Base-by-base conservation (phyloP, 1,140 invertebrate species). In the honey bee (Apis mellifera) region DNA sequence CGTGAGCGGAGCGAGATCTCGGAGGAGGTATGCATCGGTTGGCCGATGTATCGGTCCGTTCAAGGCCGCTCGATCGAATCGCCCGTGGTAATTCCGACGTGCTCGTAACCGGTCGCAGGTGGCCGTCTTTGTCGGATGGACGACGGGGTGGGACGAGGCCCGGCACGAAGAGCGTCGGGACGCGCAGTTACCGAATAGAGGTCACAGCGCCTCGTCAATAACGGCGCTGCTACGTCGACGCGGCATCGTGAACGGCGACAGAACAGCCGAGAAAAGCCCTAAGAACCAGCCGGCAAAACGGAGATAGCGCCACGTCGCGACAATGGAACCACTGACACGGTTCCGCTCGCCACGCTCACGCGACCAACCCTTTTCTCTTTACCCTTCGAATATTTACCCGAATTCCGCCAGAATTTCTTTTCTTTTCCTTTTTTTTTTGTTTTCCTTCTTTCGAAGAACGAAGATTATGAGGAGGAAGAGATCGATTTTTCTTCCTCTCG, bases 171-270 rank as follows among this genome's bases (percentile, higher is more conserved):
- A 68, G 69, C 76, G 62, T 80, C 26, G 50, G 82, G 84, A 82
- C 86, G 86, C 84, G 86, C 85, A 88, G 86, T 84, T 87, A 87
- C 86, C 77, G 75, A 87, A 87, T 88, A 82, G 83, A 84, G 86
- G 86, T 88, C 86, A 88, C 86, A 87, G 86, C 86, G 86, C 78
- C 86, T 88, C 85, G 86, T 88, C 86, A 87, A 88, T 88, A 88
- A 87, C 78, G 83, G 85, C 83, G 78, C 75, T 9, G n/a, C 66
- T 55, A 82, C 86, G 82, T 86, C 85, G 82, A 84, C 85, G 82
- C 82, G 82, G 73, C 82, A 60, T 72, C 85, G 54, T 68, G 77
- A 50, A 9, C 86, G 76, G 42, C 66, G 59, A 66, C 72, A 65
- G n/a, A n/a, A 66, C 73, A 57, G 23, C 84, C 77, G 70, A 42